A percentile compares a stretch with the other conserved stretches of the same genome.
Conservation (phyloP, 2,888 invertebrate genomes). For the Aphodius granarius region DNA sequence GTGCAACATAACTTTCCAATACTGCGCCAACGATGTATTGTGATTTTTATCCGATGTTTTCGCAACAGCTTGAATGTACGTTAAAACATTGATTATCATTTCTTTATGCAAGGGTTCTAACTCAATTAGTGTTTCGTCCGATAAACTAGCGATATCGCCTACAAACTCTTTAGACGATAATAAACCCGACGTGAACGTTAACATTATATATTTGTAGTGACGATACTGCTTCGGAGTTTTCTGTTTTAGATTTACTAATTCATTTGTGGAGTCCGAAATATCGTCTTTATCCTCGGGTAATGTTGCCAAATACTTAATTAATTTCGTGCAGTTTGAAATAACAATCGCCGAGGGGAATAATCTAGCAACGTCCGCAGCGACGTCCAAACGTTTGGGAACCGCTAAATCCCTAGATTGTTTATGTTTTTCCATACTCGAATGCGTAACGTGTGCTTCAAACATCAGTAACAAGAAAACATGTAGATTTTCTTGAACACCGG, state of each 20-base stretch:
- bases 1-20: constrained; percentile 81
- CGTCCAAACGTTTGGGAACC: constrained; percentile 64
- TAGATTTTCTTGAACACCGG: constrained; percentile 66
- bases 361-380: constrained; percentile 66
- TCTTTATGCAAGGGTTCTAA: constrained; percentile 69
- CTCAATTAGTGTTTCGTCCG: constrained; percentile 52
- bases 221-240: constrained; percentile 75
- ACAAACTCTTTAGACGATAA: constrained; percentile 71
- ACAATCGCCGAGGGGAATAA: constrained; percentile 67
- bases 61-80: constrained; percentile 67
- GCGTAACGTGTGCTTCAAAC: constrained; percentile 70
- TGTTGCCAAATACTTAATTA: constrained; percentile 66
- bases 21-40: constrained; percentile 64
- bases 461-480: constrained; percentile 73
- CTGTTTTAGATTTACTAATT: constrained; percentile 63
- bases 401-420: constrained; percentile 50
- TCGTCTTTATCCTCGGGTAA: constrained; percentile 67
- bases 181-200: constrained; percentile 73
- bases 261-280: constrained; percentile 51
- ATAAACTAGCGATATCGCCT: constrained; percentile 62
- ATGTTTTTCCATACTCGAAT: constrained; percentile 57
- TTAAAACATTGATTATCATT: constrained; percentile 68
- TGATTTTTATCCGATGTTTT: constrained; percentile 64
- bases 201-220: constrained; percentile 80
- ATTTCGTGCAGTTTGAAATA: constrained; percentile 66